These are phyloP conservation scores for Halesus radiatus DNA, from an alignment of 1,140 invertebrate genomes.

Conservation along the genomic window DNA sequence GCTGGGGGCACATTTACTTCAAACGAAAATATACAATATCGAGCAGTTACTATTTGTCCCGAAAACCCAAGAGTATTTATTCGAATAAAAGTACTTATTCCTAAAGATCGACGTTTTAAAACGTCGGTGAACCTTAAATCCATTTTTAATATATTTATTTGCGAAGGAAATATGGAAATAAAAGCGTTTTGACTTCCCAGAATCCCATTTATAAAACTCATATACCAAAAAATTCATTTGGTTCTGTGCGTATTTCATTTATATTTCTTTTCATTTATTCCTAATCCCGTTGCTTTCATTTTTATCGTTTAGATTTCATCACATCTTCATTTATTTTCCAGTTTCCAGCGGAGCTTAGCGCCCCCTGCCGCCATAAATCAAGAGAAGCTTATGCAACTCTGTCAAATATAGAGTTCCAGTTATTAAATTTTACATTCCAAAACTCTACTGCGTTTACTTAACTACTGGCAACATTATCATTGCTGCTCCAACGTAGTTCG, in stretches of 20 bases:
- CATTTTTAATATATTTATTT: no score
- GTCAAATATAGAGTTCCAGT: constrained; percentile 31
- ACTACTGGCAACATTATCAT: background rate
- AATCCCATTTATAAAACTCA: no score
- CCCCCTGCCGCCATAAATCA: constrained; percentile 14
- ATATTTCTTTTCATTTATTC: constrained; percentile 13
- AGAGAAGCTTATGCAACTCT: constrained; percentile 34
- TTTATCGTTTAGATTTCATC: constrained; percentile 22
- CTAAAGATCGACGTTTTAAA: no score
- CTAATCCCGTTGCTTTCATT: constrained; percentile 28
- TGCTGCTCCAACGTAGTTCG: no score
- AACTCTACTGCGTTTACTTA: background rate
- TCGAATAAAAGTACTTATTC: no score
- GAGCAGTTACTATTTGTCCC: no score
- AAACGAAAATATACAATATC: no score
- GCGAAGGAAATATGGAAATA: no score
- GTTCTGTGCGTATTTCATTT: constrained; percentile 15
- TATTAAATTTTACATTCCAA: constrained; percentile 32
- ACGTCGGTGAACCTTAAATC: no score
- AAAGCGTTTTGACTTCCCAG: no score
- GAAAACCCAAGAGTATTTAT: no score
- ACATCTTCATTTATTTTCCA: constrained; percentile 33
- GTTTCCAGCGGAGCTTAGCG: background rate
- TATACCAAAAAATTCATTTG: background rate
- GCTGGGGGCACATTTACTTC: no score